Evolutionary conservation across 2,797 vertebrate genomes (phyloP), one percentile per base, ranked within the genome.

Genomic region (Phalanger gymnotis): DNA sequence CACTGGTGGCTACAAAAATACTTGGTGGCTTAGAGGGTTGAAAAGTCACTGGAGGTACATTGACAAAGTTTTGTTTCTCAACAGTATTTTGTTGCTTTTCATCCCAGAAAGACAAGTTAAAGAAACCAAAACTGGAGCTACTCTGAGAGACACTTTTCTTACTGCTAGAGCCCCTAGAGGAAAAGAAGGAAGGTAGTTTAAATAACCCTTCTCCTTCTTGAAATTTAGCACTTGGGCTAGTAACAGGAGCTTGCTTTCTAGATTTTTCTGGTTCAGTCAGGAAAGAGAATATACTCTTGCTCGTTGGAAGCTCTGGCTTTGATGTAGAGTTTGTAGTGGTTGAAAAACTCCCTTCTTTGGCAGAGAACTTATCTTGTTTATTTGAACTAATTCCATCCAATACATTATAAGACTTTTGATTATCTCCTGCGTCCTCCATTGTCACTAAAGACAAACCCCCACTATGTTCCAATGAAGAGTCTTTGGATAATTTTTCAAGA

Each of bases 281-380:
- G 96, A 99, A 99, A 90, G 99, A 99, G 92, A 99, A 98, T 96
- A 99, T 95, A 98, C 98, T 99, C 98, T 98, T 99, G 96, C 98
- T 98, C 61, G 98, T 90, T 40, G 98, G 95, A 25, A 99, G 98
- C 98, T 98, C 94, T 91, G 96, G 95, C 92, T 99, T 99, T 91
- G 99, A 98, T 97, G 98, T 97, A 0, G 97, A 95, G 96, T 97
- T 91, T 96, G 98, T 95, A 66, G 98, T 96, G 96, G 98, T 98
- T 94, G 99, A 96, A 47, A 99, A 98, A 97, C 95, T 98, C 92
- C 57, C 28, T 40, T 95, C 93, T 95, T 99, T 98, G 92, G 99
- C 98, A 96, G 98, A 98, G 98, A 99, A 98, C 94, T 98, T 58
- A 93, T 99, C 98, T 53, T 98, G 98, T 97, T 99, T 98, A 89